Evolutionary conservation across 2,797 vertebrate genomes (phyloP).

Genomic region (Gymnothorax reevesii): DNA sequence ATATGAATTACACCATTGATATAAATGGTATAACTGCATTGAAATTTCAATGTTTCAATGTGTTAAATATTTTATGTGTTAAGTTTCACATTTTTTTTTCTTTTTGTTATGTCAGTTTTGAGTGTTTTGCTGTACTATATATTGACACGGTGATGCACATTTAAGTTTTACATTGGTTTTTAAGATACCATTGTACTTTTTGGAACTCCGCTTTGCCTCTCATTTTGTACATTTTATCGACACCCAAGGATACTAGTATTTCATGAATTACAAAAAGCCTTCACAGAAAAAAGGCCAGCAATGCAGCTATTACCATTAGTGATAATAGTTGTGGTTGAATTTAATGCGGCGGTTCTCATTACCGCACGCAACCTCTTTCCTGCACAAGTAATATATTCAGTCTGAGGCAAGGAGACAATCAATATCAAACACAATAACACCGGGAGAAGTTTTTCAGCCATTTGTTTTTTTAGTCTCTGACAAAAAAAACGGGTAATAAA

Average conservation of each 20-base stretch:
- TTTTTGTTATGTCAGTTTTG: not conserved
- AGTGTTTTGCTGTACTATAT: no score
- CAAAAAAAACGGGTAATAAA: conserved; percentile 33
- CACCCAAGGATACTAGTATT: not conserved
- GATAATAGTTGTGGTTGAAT: not conserved
- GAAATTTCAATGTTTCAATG: no score
- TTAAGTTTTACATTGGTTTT: not conserved
- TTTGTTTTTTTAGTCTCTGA: conserved; percentile 44
- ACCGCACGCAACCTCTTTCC: not conserved
- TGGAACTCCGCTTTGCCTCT: not conserved
- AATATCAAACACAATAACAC: not conserved
- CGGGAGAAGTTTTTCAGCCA: conserved; percentile 40
- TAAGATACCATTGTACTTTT: not conserved
- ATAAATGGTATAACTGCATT: no score
- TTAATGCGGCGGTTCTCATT: not conserved
- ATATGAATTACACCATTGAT: not conserved
- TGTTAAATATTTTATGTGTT: no score
- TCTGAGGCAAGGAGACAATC: not conserved
- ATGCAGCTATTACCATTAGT: not conserved
- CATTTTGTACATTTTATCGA: not conserved
- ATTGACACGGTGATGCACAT: not conserved
- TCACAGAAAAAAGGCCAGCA: not conserved
- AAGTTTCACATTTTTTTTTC: not conserved
- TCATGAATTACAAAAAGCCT: not conserved
- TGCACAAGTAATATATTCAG: not conserved